Evolutionary conservation across 1,140 invertebrate species (phyloP).

Genomic region (Monochamus saltuarius): DNA sequence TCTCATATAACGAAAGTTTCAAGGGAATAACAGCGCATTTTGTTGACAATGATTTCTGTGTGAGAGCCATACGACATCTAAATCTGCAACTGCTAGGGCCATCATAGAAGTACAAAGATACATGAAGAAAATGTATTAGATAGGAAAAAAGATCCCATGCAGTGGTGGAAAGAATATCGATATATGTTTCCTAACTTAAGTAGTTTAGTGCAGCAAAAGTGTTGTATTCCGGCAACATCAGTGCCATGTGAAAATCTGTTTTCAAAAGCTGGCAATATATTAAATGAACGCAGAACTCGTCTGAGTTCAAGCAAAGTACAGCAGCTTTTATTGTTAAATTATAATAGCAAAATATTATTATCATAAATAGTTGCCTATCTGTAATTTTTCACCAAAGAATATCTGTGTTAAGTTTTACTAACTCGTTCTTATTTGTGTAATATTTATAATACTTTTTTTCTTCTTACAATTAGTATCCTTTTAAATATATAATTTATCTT

Average conservation of each 20-base stretch:
- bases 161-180: constrained; percentile 1
- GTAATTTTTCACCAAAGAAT: too few relatives aligned
- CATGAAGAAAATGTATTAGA: constrained; percentile 5
- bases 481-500: too few relatives aligned
- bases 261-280: constrained; percentile 3
- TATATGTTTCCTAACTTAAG: too few relatives aligned
- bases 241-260: constrained; percentile 9
- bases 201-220: not conserved
- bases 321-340: constrained; percentile 11
- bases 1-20: constrained; percentile 24
- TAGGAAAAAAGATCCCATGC: not conserved
- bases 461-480: too few relatives aligned
- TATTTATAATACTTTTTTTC: too few relatives aligned
- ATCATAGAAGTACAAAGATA: constrained; percentile 19
- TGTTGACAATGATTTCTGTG: constrained; percentile 23
- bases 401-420: too few relatives aligned
- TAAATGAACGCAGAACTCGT: not conserved
- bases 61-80: not conserved
- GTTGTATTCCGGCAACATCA: constrained; percentile 2
- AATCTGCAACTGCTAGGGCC: constrained; percentile 9
- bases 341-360: too few relatives aligned
- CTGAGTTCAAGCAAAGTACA: constrained; percentile 6
- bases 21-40: constrained; percentile 25
- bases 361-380: too few relatives aligned
- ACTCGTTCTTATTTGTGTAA: too few relatives aligned